phyloP scores from a whole-genome alignment of 2,113 vertebrate species.

The Pomatorhinus ruficollis region DNA sequence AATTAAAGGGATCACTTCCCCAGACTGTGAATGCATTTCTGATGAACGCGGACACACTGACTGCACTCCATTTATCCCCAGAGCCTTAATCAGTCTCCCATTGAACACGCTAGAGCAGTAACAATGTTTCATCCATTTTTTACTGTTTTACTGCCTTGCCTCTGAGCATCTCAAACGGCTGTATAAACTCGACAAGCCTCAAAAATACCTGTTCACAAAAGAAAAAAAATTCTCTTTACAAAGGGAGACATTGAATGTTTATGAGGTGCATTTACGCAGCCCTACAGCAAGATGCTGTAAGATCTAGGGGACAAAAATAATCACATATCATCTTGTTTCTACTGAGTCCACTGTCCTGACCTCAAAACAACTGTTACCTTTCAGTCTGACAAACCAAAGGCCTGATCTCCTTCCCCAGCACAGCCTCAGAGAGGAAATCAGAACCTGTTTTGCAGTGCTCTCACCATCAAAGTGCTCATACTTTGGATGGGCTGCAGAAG shows the following conservation, averaged over 20 bases:
- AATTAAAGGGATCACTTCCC: constrained; percentile 36
- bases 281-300: neutral
- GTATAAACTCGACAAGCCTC: neutral
- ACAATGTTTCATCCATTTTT: neutral
- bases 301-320: neutral
- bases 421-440: neutral
- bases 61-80: constrained; percentile 12
- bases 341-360: neutral
- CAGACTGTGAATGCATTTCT: constrained; percentile 1
- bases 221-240: neutral
- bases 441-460: neutral
- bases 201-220: neutral
- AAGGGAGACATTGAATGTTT: neutral
- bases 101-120: neutral
- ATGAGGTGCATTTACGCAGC: neutral
- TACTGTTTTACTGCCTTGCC: neutral
- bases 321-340: neutral
- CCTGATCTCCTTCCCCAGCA: neutral
- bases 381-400: neutral
- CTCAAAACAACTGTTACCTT: neutral
- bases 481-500: constrained; percentile 2
- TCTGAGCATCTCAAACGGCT: neutral
- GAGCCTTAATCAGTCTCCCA: constrained; percentile 6
- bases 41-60: neutral
- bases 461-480: constrained; percentile 87